Evolutionary conservation across 1,140 invertebrate species (phyloP).

Genomic region (Asobara japonica): DNA sequence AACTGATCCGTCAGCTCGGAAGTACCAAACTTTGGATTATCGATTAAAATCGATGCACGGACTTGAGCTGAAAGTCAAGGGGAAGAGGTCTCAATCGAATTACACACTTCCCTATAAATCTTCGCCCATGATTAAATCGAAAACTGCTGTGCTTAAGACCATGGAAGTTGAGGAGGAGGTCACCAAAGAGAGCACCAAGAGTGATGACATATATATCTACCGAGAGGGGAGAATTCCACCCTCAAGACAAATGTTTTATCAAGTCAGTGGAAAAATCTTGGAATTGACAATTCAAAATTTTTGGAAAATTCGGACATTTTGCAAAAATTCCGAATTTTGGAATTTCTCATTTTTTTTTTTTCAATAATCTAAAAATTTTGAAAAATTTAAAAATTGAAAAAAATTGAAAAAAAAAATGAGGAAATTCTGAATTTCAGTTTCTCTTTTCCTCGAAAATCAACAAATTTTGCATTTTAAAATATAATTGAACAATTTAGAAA

Average conservation of each 20-base stretch:
- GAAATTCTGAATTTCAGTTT: conserved; percentile 5
- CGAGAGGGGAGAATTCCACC: conserved; percentile 76
- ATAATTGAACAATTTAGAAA: no score
- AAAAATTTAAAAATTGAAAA: no score
- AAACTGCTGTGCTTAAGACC: conserved; percentile 58
- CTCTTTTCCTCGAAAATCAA: no score
- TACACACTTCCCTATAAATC: conserved; percentile 69
- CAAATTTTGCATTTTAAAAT: no score
- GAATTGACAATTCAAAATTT: conserved; percentile 10
- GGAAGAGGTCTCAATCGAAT: conserved; percentile 68
- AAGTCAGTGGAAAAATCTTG: conserved; percentile 64
- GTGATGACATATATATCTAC: conserved; percentile 72
- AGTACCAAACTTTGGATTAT: conserved; percentile 90
- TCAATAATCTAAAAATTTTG: no score
- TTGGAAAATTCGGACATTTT: not conserved
- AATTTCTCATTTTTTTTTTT: not conserved
- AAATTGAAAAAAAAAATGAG: no score
- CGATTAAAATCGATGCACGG: conserved; percentile 76
- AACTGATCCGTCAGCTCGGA: conserved; percentile 78
- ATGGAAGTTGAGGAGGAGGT: conserved; percentile 44
- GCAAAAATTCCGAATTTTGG: not conserved
- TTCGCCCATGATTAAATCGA: conserved; percentile 56
- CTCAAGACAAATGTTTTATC: conserved; percentile 84
- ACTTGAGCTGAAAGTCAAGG: conserved; percentile 67
- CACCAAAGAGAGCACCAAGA: conserved; percentile 52